These are phyloP conservation scores for Megaptera novaeangliae DNA, from an alignment of 2,113 vertebrate species.

Conservation along the genomic window DNA sequence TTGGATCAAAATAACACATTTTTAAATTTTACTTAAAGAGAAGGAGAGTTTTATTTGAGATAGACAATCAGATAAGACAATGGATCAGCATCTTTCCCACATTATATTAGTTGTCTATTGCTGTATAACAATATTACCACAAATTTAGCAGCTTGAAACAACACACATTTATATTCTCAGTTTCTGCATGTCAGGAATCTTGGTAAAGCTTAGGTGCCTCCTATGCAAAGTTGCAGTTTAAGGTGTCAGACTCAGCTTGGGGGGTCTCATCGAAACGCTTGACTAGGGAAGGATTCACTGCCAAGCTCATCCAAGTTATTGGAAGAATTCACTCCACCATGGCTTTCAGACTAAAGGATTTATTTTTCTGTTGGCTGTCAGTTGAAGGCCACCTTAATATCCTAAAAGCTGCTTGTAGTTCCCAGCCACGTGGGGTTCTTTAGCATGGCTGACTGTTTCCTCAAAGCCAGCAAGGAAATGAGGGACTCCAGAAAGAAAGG, in stretches of 20 bases:
- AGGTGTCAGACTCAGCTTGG: background rate
- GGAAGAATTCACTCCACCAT: background rate
- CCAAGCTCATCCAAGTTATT: background rate
- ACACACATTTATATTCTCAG: background rate
- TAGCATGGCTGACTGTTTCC: background rate
- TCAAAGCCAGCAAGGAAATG: background rate
- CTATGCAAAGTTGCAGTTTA: background rate
- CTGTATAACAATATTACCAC: background rate
- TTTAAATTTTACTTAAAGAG: background rate
- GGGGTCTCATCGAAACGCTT: background rate
- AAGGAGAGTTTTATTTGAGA: background rate
- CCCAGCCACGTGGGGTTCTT: background rate
- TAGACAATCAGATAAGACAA: background rate
- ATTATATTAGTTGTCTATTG: background rate
- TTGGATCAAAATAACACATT: background rate
- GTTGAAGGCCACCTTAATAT: background rate
- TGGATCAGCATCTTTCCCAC: background rate
- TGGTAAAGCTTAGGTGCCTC: background rate
- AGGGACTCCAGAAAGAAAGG: background rate
- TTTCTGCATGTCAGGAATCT: background rate
- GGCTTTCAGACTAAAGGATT: background rate
- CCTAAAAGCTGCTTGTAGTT: background rate
- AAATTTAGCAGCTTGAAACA: background rate
- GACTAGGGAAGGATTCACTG: background rate
- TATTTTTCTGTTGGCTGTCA: background rate